Evolutionary conservation across 1,140 invertebrate genomes (phyloP), one percentile per base, ranked within the genome.

Genomic region (Drosophila santomea): DNA sequence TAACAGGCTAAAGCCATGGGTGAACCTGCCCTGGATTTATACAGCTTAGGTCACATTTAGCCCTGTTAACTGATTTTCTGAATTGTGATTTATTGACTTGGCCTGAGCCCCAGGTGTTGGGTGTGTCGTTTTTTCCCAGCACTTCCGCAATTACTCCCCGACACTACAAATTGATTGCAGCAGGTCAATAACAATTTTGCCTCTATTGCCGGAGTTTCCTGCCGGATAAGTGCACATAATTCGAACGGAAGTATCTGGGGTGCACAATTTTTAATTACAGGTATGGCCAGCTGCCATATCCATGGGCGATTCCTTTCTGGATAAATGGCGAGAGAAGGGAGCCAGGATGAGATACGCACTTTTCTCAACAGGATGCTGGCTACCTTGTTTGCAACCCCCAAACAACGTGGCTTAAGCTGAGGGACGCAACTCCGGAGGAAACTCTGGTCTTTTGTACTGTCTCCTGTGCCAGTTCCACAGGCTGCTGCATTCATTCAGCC

Each of bases 211-310:
- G 45, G 39, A 51, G 78, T 68, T 64, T 88, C 84, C 84, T 55
- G 76, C 56, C 62, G 43, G 50, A 67, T 75, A 55, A 76, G 54
- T 50, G 48, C 25, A 68, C 84, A 88, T 88, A 88, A 88, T 84
- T 86, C 63, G 15, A 57, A 47, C 48, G 63, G 71, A 62, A 66
- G 62, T 59, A 67, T 57, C 43, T 44, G 39, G 45, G 20, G 39
- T 50, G 58, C 45, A 23, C 74, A 68, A 68, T 88, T 88, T 88
- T 88, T 88, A 88, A 88, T 88, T 88, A 89, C 84, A 89, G 77
- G 52, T 85, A 39, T 60, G 17, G 17, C 66, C 50, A 67, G 62
- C 55, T 77, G 59, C 62, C 68, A 69, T 78, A 66, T 67, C 83
- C 80, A 80, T 60, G 73, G 83, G 83, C 83, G 32, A 84, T 80